Evolutionary conservation across 2,888 invertebrate species (phyloP).

Genomic region (Drosophila buzzatii): DNA sequence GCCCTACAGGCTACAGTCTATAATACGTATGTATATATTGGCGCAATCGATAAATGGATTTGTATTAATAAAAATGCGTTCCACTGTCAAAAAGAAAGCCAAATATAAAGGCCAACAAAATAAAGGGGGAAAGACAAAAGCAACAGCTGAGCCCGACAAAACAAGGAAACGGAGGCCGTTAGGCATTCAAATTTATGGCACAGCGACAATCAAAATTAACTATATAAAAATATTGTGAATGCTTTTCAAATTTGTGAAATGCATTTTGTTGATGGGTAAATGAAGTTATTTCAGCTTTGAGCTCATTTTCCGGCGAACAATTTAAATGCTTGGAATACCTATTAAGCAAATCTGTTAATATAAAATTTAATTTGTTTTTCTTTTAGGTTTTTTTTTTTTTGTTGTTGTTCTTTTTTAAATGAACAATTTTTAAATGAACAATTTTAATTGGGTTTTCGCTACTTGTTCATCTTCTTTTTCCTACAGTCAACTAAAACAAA

Average conservation of each 20-base stretch:
- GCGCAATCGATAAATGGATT: no score
- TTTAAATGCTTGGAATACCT: slow-evolving; percentile 24
- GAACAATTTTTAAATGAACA: slow-evolving; percentile 59
- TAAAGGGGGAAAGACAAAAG: background rate
- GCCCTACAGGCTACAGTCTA: background rate
- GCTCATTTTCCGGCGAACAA: background rate
- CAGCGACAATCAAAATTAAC: background rate
- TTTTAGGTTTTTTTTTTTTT: slow-evolving; percentile 16
- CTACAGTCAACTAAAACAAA: slow-evolving; percentile 70
- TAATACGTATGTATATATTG: no score
- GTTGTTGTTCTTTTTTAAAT: slow-evolving; percentile 23
- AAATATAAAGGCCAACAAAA: slow-evolving; percentile 54
- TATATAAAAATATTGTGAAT: background rate
- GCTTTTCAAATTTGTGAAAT: background rate
- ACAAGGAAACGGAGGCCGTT: slow-evolving; percentile 9
- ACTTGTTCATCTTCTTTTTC: slow-evolving; percentile 20
- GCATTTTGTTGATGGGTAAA: background rate
- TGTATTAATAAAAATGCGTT: slow-evolving; percentile 38
- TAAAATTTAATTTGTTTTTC: slow-evolving; percentile 31
- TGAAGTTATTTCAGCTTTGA: slow-evolving; percentile 9
- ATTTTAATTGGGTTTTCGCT: slow-evolving; percentile 73
- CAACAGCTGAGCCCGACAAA: background rate
- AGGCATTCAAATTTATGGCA: slow-evolving; percentile 13
- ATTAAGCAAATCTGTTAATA: slow-evolving; percentile 21
- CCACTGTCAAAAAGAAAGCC: slow-evolving; percentile 60